These are phyloP conservation scores for Halichoeres trimaculatus DNA, from an alignment of 2,113 vertebrate genomes.

Conservation along the genomic window DNA sequence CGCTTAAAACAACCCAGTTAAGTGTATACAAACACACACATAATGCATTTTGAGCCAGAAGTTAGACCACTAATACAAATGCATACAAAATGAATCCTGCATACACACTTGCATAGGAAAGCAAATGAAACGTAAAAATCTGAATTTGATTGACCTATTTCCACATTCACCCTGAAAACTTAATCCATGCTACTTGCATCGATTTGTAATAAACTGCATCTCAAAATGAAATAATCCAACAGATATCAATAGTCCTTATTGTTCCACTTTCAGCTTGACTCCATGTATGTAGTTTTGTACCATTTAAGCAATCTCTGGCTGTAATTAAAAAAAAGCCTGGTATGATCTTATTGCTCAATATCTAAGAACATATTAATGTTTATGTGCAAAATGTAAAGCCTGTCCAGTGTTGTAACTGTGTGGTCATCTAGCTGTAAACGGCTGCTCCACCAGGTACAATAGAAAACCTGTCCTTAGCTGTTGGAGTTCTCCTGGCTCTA, in stretches of 20 bases:
- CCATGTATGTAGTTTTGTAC: neutral
- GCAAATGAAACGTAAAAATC: no score
- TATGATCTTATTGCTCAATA: neutral
- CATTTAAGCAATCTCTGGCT: no score
- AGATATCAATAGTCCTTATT: no score
- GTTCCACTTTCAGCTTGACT: neutral
- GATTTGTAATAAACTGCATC: neutral
- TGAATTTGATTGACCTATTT: no score
- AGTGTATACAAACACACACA: neutral
- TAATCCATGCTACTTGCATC: neutral
- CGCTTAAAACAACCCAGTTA: no score
- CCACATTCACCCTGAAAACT: neutral
- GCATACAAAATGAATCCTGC: neutral
- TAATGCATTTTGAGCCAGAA: neutral
- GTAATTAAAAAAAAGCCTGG: neutral
- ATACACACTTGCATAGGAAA: no score
- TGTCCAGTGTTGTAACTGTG: neutral
- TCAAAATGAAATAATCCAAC: no score
- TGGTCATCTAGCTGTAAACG: neutral
- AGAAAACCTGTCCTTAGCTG: constrained; percentile 71
- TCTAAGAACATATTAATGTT: neutral
- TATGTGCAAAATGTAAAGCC: neutral
- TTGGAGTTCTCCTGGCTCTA: constrained; percentile 66
- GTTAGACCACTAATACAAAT: neutral
- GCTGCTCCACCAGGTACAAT: constrained; percentile 63